Conservation (phyloP, 2,797 vertebrate genomes). For the Sphenodon punctatus region DNA sequence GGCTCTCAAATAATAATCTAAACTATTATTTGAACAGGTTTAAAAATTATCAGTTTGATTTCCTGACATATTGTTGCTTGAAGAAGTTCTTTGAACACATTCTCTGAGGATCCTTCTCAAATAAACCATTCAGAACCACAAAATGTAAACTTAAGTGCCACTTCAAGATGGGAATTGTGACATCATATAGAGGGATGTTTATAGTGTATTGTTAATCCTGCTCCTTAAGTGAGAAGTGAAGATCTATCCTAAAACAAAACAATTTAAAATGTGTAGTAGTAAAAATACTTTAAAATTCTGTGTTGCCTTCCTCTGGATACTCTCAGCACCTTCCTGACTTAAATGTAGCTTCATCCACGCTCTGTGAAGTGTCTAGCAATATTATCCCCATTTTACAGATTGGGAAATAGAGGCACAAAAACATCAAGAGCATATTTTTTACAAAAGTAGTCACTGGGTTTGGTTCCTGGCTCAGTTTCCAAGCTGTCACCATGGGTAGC, state of each 20-base stretch:
- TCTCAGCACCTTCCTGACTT: neutral
- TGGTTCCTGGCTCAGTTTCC: too few relatives aligned
- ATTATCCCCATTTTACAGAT: neutral
- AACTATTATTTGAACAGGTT: neutral
- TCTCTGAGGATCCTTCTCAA: neutral
- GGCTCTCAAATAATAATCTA: neutral
- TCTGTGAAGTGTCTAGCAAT: neutral
- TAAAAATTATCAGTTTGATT: neutral
- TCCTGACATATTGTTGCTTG: neutral
- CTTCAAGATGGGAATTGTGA: neutral
- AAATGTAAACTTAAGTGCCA: neutral
- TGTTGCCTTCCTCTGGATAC: neutral
- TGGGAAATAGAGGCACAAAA: neutral
- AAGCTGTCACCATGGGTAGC: too few relatives aligned
- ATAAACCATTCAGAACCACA: neutral
- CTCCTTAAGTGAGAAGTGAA: slow-evolving; percentile 10
- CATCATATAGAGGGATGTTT: slow-evolving; percentile 8
- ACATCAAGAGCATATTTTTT: neutral
- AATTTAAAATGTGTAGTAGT: neutral
- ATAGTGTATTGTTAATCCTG: neutral
- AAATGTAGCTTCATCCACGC: neutral
- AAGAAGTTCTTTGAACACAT: neutral
- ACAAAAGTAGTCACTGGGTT: neutral
- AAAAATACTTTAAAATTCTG: neutral
- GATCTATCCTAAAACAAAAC: neutral